Evolutionary conservation across 2,113 vertebrate species (phyloP).

Genomic region (Coryphaenoides rupestris): DNA sequence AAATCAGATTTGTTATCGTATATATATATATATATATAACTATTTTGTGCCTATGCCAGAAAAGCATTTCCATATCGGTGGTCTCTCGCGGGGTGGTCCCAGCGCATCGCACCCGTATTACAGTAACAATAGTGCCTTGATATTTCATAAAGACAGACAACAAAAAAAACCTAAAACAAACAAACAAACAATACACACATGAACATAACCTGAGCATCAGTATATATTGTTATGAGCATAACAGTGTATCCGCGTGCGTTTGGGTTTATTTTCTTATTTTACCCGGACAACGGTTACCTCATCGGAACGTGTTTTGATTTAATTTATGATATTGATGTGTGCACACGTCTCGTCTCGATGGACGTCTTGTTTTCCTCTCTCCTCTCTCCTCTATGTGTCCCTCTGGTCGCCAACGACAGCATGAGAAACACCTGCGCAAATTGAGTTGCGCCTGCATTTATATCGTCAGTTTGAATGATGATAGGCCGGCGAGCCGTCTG

Average conservation of each 20-base stretch:
- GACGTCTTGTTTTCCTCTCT: background rate
- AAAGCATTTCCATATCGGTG: slow-evolving; percentile 46
- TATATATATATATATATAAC: slow-evolving; percentile 36
- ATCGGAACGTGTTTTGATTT: slow-evolving; percentile 27
- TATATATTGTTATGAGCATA: too few relatives aligned
- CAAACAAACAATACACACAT: slow-evolving; percentile 16
- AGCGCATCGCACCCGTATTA: slow-evolving; percentile 36
- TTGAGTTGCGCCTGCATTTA: too few relatives aligned
- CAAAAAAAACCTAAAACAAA: slow-evolving; percentile 33
- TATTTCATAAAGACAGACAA: slow-evolving; percentile 52
- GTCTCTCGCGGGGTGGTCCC: slow-evolving; percentile 37
- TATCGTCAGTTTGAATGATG: too few relatives aligned
- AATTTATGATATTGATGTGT: slow-evolving; percentile 14
- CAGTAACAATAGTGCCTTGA: slow-evolving; percentile 70
- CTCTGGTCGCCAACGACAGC: too few relatives aligned
- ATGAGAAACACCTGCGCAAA: too few relatives aligned
- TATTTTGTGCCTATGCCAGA: slow-evolving; percentile 80
- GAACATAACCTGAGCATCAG: slow-evolving; percentile 15
- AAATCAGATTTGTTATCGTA: slow-evolving; percentile 57
- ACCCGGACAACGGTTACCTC: slow-evolving; percentile 44
- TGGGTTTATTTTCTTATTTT: slow-evolving; percentile 29
- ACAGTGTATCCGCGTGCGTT: slow-evolving; percentile 3
- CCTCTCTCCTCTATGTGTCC: too few relatives aligned
- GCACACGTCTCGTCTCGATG: background rate
- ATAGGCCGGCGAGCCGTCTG: slow-evolving; percentile 35